Evolutionary conservation across 2,113 vertebrate genomes (phyloP).

Genomic region (Prietella phreatophila): DNA sequence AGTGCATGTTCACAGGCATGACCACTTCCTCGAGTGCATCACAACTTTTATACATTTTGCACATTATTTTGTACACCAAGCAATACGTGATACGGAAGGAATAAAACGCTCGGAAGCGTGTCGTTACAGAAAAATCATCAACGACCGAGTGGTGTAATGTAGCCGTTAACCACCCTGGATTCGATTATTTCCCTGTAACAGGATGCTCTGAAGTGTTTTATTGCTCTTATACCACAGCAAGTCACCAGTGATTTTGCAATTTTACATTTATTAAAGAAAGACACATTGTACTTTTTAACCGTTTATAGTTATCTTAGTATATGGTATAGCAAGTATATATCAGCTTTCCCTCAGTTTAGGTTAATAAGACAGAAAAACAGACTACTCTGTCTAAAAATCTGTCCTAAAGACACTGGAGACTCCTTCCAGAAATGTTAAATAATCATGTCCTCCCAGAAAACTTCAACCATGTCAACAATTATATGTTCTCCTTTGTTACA

Average conservation of each 20-base stretch:
- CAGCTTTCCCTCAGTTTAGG: not conserved
- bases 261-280: not conserved
- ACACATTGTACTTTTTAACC: not conserved
- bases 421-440: too few species aligned
- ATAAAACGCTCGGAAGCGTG: not conserved
- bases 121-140: not conserved
- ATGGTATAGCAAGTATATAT: not conserved
- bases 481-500: not conserved
- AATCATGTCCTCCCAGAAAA: not conserved
- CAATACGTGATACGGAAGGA: too few species aligned
- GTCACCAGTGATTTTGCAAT: not conserved
- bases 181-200: not conserved
- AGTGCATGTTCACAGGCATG: constrained; percentile 37
- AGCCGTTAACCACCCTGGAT: not conserved
- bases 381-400: too few species aligned
- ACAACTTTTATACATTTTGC: too few species aligned
- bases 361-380: not conserved
- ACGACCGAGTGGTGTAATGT: not conserved
- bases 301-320: too few species aligned
- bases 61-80: not conserved
- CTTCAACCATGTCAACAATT: too few species aligned
- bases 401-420: not conserved
- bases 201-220: not conserved
- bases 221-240: not conserved
- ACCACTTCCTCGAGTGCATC: too few species aligned